These are phyloP conservation scores for Piaya cayana DNA, from an alignment of 2,113 vertebrate genomes.

Conservation along the genomic window DNA sequence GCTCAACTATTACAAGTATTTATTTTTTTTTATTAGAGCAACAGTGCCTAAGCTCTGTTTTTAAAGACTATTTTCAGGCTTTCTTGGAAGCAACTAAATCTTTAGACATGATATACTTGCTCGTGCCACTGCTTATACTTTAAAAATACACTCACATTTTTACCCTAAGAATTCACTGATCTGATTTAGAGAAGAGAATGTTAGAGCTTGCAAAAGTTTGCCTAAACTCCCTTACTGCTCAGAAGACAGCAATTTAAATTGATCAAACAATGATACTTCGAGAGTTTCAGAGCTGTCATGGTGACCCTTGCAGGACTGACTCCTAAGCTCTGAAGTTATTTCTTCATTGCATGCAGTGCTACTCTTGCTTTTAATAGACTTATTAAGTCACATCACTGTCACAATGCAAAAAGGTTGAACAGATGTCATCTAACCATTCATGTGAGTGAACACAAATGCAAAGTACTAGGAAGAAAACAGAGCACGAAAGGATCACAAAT, in stretches of 20 bases:
- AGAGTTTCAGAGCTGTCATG: not conserved
- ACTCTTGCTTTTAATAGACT: not conserved
- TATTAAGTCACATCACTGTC: not conserved
- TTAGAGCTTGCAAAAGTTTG: not conserved
- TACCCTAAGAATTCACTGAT: not conserved
- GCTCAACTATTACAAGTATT: not conserved
- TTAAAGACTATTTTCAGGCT: not conserved
- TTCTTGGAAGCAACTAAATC: not conserved
- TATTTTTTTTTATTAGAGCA: not conserved
- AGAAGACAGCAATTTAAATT: not conserved
- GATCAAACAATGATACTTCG: not conserved
- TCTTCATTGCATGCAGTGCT: not conserved
- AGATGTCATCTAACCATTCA: not conserved
- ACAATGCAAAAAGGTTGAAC: not conserved
- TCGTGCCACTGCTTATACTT: not conserved
- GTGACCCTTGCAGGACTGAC: not conserved
- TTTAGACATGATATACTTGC: not conserved
- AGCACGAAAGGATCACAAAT: not conserved
- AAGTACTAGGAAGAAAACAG: not conserved
- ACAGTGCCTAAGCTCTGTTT: not conserved
- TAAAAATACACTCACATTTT: not conserved
- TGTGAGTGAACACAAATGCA: not conserved
- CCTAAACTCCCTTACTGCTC: not conserved
- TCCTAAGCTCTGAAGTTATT: not conserved
- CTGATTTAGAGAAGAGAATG: not conserved